Evolutionary conservation across 30 jellyfish, hydroid and myxozoan genomes (phyloP).

Genomic region (Turritopsis dohrnii): DNA sequence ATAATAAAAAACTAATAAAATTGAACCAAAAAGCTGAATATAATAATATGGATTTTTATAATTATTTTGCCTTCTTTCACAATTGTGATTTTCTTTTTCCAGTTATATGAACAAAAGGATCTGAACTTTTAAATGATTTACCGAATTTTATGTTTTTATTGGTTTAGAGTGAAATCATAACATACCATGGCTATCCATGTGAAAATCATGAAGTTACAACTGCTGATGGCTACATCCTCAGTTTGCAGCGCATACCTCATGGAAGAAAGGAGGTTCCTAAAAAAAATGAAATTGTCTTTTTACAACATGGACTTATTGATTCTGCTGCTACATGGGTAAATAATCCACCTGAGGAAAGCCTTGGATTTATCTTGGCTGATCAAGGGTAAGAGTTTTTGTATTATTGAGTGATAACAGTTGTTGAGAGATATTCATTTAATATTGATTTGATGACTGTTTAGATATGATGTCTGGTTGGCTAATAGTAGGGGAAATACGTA

Average conservation of each 20-base stretch:
- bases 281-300: conserved; percentile 35
- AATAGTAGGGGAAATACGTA: conserved; percentile 83
- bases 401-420: too few species aligned
- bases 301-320: conserved; percentile 80
- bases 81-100: background rate
- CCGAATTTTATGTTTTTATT: background rate
- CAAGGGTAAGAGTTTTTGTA: conserved; percentile 59
- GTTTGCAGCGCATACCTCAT: conserved; percentile 83
- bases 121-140: background rate
- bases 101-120: background rate
- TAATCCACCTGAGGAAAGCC: conserved; percentile 75
- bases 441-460: background rate
- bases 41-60: background rate
- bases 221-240: conserved; percentile 80
- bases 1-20: too few species aligned
- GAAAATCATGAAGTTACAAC: conserved; percentile 73
- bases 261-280: conserved; percentile 36
- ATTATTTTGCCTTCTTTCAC: background rate
- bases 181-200: conserved; percentile 73
- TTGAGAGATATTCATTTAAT: too few species aligned
- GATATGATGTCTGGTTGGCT: conserved; percentile 90
- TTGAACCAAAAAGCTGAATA: too few species aligned
- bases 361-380: conserved; percentile 80
- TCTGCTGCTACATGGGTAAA: conserved; percentile 66
- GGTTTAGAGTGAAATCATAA: conserved; percentile 63